A percentile compares a stretch with the other conserved stretches of the same genome.
These are phyloP conservation scores for Carassius gibelio DNA, from an alignment of 2,113 vertebrate genomes.

Conservation along the genomic window DNA sequence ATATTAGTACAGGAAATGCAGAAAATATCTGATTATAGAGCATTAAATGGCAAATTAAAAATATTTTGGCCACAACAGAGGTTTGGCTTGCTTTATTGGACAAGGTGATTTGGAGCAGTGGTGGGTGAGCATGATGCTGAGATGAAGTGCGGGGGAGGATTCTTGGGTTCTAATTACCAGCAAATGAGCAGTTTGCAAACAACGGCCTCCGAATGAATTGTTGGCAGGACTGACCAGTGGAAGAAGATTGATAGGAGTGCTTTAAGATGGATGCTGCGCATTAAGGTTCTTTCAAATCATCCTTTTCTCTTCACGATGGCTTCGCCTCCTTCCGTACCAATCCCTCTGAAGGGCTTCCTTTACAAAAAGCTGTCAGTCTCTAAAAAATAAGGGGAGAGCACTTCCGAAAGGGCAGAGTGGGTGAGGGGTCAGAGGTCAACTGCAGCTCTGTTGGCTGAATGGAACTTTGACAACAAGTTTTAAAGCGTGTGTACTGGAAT, in stretches of 20 bases:
- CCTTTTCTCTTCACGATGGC: constrained; percentile 29
- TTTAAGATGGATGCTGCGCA: constrained; percentile 46
- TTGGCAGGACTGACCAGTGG: constrained; percentile 63
- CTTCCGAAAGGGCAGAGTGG: constrained; percentile 67
- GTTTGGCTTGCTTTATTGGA: neutral
- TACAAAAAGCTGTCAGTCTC: constrained; percentile 67
- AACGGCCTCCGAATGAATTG: constrained; percentile 54
- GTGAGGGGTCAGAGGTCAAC: constrained; percentile 76
- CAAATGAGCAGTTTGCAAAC: constrained; percentile 67
- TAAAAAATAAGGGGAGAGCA: constrained; percentile 66
- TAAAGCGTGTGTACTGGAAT: constrained; percentile 59
- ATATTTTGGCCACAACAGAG: neutral
- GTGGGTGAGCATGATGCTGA: constrained; percentile 42
- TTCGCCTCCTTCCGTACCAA: constrained; percentile 28
- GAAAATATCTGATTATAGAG: neutral
- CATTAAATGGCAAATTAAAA: neutral
- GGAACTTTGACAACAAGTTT: constrained; percentile 73
- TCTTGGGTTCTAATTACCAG: constrained; percentile 64
- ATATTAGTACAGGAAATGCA: neutral
- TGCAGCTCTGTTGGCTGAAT: constrained; percentile 69
- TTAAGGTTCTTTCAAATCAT: constrained; percentile 59
- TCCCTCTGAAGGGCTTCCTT: constrained; percentile 56
- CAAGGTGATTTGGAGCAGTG: neutral
- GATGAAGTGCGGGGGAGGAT: constrained; percentile 55
- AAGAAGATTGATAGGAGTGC: constrained; percentile 57